Conservation (phyloP, 2,113 vertebrate species). For the Coptodon bakossiorum region DNA sequence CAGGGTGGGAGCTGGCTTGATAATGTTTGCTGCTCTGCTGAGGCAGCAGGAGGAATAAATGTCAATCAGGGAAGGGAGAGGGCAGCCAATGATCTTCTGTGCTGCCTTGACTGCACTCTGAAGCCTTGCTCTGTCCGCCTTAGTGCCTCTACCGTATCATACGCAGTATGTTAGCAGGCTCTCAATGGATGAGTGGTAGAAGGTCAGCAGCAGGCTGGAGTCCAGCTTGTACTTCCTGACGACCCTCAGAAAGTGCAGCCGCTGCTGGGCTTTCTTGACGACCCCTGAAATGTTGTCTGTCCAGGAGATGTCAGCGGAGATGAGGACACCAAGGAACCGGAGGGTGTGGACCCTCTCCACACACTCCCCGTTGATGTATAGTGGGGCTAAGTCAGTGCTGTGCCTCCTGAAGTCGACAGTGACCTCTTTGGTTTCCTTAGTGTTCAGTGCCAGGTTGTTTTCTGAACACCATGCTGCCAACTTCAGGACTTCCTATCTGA, state of each 20-base stretch:
- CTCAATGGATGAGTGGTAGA: background rate
- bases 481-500: background rate
- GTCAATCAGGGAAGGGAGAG: background rate
- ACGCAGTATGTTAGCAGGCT: background rate
- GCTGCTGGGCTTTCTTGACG: background rate
- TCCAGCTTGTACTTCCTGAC: background rate
- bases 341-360: background rate
- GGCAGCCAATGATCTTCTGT: background rate
- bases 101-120: background rate
- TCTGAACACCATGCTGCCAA: background rate
- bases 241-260: background rate
- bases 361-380: background rate
- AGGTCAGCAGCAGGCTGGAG: background rate
- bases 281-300: background rate
- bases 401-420: background rate
- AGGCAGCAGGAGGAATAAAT: background rate
- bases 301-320: background rate
- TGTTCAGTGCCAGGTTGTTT: background rate
- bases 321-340: background rate
- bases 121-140: background rate
- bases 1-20: background rate
- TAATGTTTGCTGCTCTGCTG: background rate
- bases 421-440: background rate
- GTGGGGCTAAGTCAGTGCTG: background rate
- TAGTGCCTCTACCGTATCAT: background rate